A percentile compares a stretch with the other conserved stretches of the same genome.
Evolutionary conservation across 2,113 vertebrate genomes (phyloP).

Genomic region (Anser brachyrhynchus): DNA sequence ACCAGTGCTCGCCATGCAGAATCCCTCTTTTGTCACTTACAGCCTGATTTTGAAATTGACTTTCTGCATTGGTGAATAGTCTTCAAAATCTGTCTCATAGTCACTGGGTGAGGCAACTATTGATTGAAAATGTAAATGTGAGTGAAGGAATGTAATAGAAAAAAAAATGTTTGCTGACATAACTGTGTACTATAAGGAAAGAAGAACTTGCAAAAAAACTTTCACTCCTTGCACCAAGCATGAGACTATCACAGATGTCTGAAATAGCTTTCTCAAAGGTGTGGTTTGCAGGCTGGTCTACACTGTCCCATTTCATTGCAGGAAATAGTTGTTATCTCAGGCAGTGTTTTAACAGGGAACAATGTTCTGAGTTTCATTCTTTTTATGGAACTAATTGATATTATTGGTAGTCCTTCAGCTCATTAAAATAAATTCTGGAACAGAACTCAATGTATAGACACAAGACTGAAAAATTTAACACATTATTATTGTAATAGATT

Average conservation of each 20-base stretch:
- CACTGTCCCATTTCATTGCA: background rate
- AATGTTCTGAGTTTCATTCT: background rate
- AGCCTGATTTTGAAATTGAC: background rate
- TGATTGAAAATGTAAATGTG: background rate
- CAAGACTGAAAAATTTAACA: background rate
- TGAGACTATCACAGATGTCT: background rate
- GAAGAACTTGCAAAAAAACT: background rate
- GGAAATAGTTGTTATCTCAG: background rate
- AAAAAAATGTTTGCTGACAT: background rate
- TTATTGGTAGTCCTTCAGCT: background rate
- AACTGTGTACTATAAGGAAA: background rate
- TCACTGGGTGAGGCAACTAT: background rate
- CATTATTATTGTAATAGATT: background rate
- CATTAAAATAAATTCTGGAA: background rate
- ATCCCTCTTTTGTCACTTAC: background rate
- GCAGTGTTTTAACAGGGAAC: background rate
- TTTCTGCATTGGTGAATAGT: background rate
- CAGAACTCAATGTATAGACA: background rate
- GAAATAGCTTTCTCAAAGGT: background rate
- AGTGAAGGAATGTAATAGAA: background rate
- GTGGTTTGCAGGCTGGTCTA: background rate
- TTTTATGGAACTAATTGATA: background rate
- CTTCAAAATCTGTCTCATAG: background rate
- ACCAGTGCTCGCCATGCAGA: background rate
- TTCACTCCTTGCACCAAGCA: background rate